Percentiles rank a stretch among this genome's conserved stretches.
These are phyloP conservation scores for Perca flavescens DNA, from an alignment of 2,113 vertebrate genomes.

Conservation along the genomic window DNA sequence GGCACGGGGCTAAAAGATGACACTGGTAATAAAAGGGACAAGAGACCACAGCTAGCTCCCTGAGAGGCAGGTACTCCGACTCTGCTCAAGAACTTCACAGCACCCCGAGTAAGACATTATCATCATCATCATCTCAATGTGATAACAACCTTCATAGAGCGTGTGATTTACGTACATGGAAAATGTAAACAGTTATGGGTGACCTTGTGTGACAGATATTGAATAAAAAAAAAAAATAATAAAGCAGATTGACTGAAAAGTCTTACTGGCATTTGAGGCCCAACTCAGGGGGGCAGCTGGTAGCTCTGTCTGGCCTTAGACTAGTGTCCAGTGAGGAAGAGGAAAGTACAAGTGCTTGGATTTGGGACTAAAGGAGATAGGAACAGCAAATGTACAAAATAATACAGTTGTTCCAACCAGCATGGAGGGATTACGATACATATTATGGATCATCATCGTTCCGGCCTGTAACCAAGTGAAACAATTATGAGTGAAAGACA, in stretches of 20 bases:
- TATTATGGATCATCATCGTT: conserved; percentile 39
- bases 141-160: conserved; percentile 40
- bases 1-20: conserved; percentile 76
- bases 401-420: conserved; percentile 79
- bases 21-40: conserved; percentile 75
- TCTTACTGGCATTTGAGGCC: conserved; percentile 71
- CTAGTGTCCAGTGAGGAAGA: conserved; percentile 71
- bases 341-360: conserved; percentile 76
- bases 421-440: conserved; percentile 70
- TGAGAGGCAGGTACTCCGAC: conserved; percentile 76
- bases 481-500: conserved; percentile 59
- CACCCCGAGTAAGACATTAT: conserved; percentile 71
- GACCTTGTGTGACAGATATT: conserved; percentile 48
- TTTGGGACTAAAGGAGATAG: conserved; percentile 65
- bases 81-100: conserved; percentile 70
- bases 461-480: conserved; percentile 53
- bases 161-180: conserved; percentile 56
- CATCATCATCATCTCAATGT: conserved; percentile 40
- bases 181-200: conserved; percentile 57
- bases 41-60: conserved; percentile 83
- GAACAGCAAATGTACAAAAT: conserved; percentile 81
- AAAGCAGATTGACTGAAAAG: conserved; percentile 47
- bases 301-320: conserved; percentile 73
- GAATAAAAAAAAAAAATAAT: conserved; percentile 26
- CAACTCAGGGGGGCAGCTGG: conserved; percentile 78